Conservation (phyloP, 2,888 invertebrate genomes). For the Mesorhabditis belari region DNA sequence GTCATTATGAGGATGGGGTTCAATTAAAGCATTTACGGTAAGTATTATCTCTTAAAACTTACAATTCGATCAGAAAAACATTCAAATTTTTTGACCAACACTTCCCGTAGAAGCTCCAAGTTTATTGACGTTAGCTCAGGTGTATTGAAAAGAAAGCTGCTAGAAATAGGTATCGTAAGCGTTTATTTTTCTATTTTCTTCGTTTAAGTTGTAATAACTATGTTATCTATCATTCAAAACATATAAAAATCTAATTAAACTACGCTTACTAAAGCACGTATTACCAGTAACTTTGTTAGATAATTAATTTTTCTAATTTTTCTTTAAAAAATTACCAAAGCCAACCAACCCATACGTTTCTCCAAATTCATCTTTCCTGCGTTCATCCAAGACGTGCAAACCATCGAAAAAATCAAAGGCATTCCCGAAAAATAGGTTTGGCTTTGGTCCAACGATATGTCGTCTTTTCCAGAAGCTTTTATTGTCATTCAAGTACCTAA, state of each 20-base stretch:
- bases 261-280: too few relatives aligned
- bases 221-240: too few relatives aligned
- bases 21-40: too few relatives aligned
- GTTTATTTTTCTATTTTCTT: too few relatives aligned
- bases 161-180: neutral
- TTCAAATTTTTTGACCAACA: neutral
- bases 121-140: neutral
- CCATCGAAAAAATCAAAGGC: neutral
- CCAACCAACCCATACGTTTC: neutral
- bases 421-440: neutral
- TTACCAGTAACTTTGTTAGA: too few relatives aligned
- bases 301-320: too few relatives aligned
- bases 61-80: neutral
- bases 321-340: too few relatives aligned
- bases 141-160: neutral
- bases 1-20: too few relatives aligned
- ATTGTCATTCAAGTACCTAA: neutral
- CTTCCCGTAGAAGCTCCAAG: neutral
- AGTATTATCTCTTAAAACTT: too few relatives aligned
- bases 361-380: neutral
- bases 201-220: too few relatives aligned
- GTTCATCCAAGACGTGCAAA: neutral
- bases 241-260: too few relatives aligned
- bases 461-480: neutral
- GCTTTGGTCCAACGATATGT: neutral